Percentiles rank a stretch among this genome's conserved stretches.
phyloP scores from a whole-genome alignment of 2,888 invertebrate genomes.

The Silvanus unidentatus region DNA sequence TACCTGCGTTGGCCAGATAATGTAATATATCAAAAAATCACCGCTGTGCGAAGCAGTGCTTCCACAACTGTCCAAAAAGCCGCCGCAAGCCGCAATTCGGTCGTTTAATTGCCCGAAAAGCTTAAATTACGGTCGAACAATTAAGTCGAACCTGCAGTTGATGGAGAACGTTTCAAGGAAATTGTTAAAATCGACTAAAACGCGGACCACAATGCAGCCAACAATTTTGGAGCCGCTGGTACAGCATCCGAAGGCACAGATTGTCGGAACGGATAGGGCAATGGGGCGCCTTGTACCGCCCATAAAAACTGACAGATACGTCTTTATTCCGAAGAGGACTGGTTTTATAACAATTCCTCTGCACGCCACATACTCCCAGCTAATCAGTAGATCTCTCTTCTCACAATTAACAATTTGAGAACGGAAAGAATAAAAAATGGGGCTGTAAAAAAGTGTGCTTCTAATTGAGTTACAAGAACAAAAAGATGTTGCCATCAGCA shows the following conservation, averaged over 20 bases:
- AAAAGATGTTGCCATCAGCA: too few relatives aligned
- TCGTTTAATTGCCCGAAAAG: not conserved
- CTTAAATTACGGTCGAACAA: too few relatives aligned
- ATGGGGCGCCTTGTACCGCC: constrained; percentile 37
- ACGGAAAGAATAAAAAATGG: too few relatives aligned
- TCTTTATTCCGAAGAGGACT: constrained; percentile 42
- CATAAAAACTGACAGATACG: constrained; percentile 46
- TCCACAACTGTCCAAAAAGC: constrained; percentile 5
- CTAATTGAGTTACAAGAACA: too few relatives aligned
- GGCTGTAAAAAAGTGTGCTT: too few relatives aligned
- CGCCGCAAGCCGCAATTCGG: not conserved
- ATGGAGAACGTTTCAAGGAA: too few relatives aligned
- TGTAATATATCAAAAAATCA: constrained; percentile 30
- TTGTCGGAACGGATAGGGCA: constrained; percentile 34
- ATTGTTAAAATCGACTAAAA: constrained; percentile 4
- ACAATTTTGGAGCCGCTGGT: constrained; percentile 15
- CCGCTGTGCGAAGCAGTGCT: constrained; percentile 22
- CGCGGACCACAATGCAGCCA: constrained; percentile 1
- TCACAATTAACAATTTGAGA: constrained; percentile 1
- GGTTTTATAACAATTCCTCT: constrained; percentile 23
- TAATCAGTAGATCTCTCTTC: not conserved
- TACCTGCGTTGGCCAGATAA: constrained; percentile 11
- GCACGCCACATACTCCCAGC: constrained; percentile 1
- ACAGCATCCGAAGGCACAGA: constrained; percentile 22
- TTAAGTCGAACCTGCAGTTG: too few relatives aligned